A percentile compares a stretch with the other conserved stretches of the same genome.
phyloP scores from a whole-genome alignment of 2,888 invertebrate species.

The Eumacrocentrus americanus region DNA sequence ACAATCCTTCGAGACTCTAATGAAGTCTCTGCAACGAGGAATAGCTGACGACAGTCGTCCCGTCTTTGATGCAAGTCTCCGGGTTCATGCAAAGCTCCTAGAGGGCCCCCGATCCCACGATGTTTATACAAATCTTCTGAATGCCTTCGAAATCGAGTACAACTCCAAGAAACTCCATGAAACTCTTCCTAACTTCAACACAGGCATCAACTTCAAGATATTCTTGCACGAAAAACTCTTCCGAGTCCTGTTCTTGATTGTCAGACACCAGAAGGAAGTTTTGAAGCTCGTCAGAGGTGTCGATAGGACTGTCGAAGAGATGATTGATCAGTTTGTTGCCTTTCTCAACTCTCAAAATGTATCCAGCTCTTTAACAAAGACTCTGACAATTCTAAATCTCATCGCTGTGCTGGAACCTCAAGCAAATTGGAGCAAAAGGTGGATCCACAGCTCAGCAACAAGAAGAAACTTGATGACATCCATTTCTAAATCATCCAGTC shows the following conservation, averaged over 20 bases:
- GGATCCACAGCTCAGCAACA: constrained; percentile 51
- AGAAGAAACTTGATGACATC: constrained; percentile 46
- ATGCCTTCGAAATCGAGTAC: constrained; percentile 49
- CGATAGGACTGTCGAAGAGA: constrained; percentile 52
- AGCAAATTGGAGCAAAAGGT: constrained; percentile 53
- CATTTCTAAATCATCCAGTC: constrained; percentile 49
- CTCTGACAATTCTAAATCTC: constrained; percentile 48
- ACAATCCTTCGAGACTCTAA: constrained; percentile 47
- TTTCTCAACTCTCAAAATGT: constrained; percentile 45
- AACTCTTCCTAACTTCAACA: constrained; percentile 48
- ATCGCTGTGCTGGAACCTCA: constrained; percentile 54
- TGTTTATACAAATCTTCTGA: constrained; percentile 49
- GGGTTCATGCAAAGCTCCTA: constrained; percentile 48
- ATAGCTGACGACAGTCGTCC: constrained; percentile 52
- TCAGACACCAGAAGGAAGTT: constrained; percentile 52
- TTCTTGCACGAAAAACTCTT: constrained; percentile 55
- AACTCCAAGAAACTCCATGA: constrained; percentile 46
- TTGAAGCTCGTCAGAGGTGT: constrained; percentile 45
- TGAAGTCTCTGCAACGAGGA: constrained; percentile 49
- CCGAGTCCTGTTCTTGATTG: constrained; percentile 48
- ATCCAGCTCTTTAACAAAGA: constrained; percentile 39
- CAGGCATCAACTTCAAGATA: constrained; percentile 56
- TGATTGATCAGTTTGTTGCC: constrained; percentile 52
- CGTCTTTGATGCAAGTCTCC: constrained; percentile 55
- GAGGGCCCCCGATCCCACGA: constrained; percentile 41